Conservation (phyloP, 2,113 vertebrate species). For the Gavialis gangeticus region DNA sequence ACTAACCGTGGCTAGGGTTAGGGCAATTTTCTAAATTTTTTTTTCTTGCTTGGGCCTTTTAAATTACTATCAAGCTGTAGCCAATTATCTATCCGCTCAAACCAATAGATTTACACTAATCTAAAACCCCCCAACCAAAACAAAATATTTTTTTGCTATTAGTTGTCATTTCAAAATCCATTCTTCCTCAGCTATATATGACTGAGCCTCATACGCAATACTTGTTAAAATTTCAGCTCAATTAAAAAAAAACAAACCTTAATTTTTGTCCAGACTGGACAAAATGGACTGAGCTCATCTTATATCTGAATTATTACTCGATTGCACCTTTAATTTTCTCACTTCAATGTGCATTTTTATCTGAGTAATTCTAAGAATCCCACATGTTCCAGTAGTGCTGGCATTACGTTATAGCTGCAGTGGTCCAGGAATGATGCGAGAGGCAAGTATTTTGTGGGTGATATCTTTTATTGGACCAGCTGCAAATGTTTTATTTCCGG, state of each 20-base stretch:
- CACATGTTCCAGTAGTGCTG: neutral
- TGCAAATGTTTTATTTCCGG: neutral
- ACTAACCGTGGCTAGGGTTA: neutral
- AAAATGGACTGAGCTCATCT: neutral
- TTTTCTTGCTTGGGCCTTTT: neutral
- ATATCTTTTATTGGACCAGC: too few relatives aligned
- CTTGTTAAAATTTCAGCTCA: neutral
- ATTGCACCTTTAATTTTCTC: neutral
- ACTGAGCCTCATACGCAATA: neutral
- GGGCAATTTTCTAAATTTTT: neutral
- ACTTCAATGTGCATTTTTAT: neutral
- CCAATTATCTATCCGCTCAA: neutral
- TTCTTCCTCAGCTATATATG: neutral
- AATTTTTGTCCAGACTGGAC: neutral
- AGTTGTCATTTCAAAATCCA: constrained; percentile 8
- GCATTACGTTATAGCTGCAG: too few relatives aligned
- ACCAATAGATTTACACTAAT: neutral
- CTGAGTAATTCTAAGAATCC: neutral
- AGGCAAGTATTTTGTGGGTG: too few relatives aligned
- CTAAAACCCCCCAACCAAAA: neutral
- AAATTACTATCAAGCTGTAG: neutral
- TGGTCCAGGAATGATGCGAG: too few relatives aligned
- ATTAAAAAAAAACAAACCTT: neutral
- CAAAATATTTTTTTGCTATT: neutral
- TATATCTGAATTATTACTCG: neutral